Conservation (phyloP, 2,888 invertebrate genomes). For the Drosophila paracracens region DNA sequence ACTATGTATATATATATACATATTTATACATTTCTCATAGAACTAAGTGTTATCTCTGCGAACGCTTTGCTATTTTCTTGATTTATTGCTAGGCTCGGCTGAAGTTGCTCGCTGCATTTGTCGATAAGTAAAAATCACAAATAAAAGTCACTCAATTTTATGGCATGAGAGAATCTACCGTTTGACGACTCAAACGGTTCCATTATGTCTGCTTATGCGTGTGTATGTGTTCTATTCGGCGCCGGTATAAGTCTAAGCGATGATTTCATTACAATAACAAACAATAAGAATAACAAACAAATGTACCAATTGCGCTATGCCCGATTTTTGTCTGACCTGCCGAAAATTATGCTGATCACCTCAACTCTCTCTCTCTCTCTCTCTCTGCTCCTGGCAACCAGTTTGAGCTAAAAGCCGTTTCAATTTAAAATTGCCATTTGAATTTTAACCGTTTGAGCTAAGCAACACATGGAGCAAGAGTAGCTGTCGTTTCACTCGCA, state of each 20-base stretch:
- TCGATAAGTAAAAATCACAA: conserved; percentile 31
- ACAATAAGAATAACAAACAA: conserved; percentile 30
- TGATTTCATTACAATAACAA: conserved; percentile 61
- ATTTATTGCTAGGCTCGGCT: conserved; percentile 33
- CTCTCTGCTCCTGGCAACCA: conserved; percentile 26
- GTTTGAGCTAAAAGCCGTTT: conserved; percentile 53
- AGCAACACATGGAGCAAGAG: conserved; percentile 26
- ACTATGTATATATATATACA: neutral
- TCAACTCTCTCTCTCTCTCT: conserved; percentile 15
- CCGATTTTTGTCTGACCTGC: conserved; percentile 40
- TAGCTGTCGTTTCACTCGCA: conserved; percentile 53
- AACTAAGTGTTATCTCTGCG: conserved; percentile 38
- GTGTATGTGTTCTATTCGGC: neutral
- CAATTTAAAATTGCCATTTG: conserved; percentile 55
- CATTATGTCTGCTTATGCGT: neutral
- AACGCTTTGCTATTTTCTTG: conserved; percentile 22
- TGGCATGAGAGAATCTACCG: neutral
- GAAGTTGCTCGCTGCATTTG: conserved; percentile 8
- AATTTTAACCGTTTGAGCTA: conserved; percentile 66
- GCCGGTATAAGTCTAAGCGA: conserved; percentile 44
- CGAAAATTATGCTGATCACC: conserved; percentile 35
- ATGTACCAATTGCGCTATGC: conserved; percentile 41
- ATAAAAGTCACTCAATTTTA: conserved; percentile 10
- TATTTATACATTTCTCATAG: conserved; percentile 7
- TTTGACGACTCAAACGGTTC: conserved; percentile 7